Percentiles rank a stretch among this genome's conserved stretches.
These are phyloP conservation scores for Glaucidium brasilianum DNA, from an alignment of 2,113 vertebrate genomes.

Conservation along the genomic window DNA sequence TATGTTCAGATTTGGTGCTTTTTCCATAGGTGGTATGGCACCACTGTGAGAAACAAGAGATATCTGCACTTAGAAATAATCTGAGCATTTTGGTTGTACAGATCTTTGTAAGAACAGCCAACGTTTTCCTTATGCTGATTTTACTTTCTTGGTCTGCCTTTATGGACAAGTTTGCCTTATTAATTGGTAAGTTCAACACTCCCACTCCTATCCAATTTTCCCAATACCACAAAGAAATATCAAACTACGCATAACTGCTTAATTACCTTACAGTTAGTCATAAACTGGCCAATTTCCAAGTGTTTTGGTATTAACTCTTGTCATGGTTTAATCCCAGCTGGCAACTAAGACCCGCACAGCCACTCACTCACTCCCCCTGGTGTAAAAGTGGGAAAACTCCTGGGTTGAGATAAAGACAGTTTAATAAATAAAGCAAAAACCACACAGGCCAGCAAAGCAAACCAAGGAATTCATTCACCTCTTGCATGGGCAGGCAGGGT, in stretches of 20 bases:
- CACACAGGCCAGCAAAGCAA: too few relatives aligned
- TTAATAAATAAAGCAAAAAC: too few relatives aligned
- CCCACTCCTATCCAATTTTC: neutral
- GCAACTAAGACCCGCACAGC: too few relatives aligned
- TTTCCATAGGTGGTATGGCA: neutral
- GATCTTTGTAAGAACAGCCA: neutral
- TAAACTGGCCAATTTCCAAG: neutral
- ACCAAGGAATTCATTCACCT: too few relatives aligned
- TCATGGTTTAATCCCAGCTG: too few relatives aligned
- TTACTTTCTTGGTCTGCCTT: neutral
- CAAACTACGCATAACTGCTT: neutral
- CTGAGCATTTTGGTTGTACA: neutral
- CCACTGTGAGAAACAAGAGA: neutral
- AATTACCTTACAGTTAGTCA: neutral
- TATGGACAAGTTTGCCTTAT: neutral
- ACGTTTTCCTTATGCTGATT: neutral
- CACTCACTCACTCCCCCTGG: too few relatives aligned
- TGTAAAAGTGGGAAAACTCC: too few relatives aligned
- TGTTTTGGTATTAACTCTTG: neutral
- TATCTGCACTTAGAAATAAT: fast-evolving
- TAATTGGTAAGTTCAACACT: neutral
- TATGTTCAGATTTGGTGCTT: neutral
- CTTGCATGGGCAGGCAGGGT: too few relatives aligned
- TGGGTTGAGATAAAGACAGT: too few relatives aligned
- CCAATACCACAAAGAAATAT: neutral